Evolutionary conservation across 2,113 vertebrate genomes (phyloP).

Genomic region (Chaetorhynchus papuensis): DNA sequence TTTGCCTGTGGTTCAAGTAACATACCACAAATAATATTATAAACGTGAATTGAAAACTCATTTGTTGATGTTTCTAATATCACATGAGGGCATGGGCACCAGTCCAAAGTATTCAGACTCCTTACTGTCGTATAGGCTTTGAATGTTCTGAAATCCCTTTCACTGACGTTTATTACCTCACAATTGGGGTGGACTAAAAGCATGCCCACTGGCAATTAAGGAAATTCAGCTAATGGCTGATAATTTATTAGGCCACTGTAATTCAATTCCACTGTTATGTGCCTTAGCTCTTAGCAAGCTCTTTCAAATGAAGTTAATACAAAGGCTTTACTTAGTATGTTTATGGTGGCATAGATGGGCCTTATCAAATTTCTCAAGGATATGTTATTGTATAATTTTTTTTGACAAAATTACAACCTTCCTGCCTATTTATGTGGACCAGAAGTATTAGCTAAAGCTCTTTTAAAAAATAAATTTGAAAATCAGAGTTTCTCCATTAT

Average conservation of each 20-base stretch:
- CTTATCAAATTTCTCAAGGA: constrained; percentile 39
- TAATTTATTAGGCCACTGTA: constrained; percentile 46
- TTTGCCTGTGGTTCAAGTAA: background rate
- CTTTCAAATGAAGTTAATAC: constrained; percentile 28
- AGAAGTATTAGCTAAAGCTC: background rate
- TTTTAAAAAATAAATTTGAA: background rate
- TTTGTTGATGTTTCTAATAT: background rate
- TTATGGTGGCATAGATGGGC: background rate
- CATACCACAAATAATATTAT: background rate
- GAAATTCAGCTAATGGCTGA: constrained; percentile 53
- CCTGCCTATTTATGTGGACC: background rate
- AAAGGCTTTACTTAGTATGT: constrained; percentile 3
- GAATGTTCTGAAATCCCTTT: background rate
- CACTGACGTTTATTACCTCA: background rate
- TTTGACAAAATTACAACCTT: constrained; percentile 24
- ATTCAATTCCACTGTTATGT: constrained; percentile 32
- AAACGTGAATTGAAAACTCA: constrained; percentile 7
- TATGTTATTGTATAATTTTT: background rate
- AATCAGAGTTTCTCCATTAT: background rate
- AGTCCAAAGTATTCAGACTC: constrained; percentile 1
- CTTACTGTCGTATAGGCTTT: background rate
- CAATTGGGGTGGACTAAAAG: constrained; percentile 47
- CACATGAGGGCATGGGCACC: background rate
- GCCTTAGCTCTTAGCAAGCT: constrained; percentile 8
- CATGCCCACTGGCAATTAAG: constrained; percentile 49